phyloP scores from a whole-genome alignment of 2,113 vertebrate genomes.

The Nycticebus coucang region DNA sequence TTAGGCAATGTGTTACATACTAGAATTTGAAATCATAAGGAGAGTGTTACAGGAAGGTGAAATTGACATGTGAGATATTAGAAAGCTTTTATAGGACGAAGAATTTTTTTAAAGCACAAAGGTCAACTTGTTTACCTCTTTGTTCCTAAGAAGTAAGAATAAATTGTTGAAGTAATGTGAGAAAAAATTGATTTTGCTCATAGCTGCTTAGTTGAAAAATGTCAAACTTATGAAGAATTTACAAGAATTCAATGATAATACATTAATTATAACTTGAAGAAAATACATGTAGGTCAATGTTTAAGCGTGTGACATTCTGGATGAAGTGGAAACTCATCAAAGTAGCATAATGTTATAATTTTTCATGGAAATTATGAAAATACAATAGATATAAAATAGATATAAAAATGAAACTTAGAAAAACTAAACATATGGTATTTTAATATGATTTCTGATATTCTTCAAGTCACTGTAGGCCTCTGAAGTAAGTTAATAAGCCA shows the following conservation, averaged over 20 bases:
- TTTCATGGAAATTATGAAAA: neutral
- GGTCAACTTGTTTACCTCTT: slow-evolving; percentile 67
- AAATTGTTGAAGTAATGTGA: slow-evolving; percentile 44
- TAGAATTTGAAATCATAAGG: neutral
- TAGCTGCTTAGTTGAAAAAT: slow-evolving; percentile 65
- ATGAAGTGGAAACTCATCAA: neutral
- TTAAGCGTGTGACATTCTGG: slow-evolving; percentile 31
- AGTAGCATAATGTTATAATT: slow-evolving; percentile 8
- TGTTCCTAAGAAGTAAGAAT: slow-evolving; percentile 63
- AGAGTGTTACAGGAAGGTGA: neutral
- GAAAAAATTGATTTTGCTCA: slow-evolving; percentile 59
- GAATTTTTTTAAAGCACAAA: slow-evolving; percentile 61
- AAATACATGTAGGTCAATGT: slow-evolving; percentile 43
- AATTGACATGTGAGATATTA: slow-evolving; percentile 20
- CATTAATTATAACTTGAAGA: slow-evolving; percentile 38
- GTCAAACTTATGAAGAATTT: slow-evolving; percentile 52
- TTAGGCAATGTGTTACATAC: neutral
- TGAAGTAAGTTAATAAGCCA: neutral
- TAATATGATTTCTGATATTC: neutral
- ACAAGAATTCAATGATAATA: neutral
- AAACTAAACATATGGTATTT: neutral
- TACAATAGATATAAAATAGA: neutral
- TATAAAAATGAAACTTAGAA: neutral
- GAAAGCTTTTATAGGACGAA: neutral
- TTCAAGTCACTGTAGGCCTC: neutral